These are phyloP conservation scores for Zaprionus obscuricornis DNA, from an alignment of 2,888 invertebrate genomes.

Conservation along the genomic window DNA sequence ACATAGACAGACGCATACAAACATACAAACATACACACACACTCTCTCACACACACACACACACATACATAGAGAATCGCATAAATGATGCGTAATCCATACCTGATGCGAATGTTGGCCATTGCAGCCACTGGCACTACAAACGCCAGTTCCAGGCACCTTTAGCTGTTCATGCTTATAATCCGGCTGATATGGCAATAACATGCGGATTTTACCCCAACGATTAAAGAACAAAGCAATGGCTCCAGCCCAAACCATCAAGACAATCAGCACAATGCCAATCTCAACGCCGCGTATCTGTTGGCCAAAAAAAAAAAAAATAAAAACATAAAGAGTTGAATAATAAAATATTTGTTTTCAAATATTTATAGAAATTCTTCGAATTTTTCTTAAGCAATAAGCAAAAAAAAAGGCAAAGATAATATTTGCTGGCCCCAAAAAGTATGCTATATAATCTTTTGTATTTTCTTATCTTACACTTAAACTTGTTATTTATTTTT, in stretches of 20 bases:
- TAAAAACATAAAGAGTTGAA: too few relatives aligned
- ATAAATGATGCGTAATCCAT: conserved; percentile 41
- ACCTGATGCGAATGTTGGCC: conserved; percentile 85
- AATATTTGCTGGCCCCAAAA: too few relatives aligned
- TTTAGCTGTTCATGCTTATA: conserved; percentile 95
- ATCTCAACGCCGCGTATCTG: conserved; percentile 96
- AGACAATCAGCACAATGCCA: conserved; percentile 92
- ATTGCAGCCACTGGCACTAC: conserved; percentile 86
- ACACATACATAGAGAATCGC: too few relatives aligned
- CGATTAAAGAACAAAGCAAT: conserved; percentile 94
- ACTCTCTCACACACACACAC: too few relatives aligned
- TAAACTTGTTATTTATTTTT: too few relatives aligned
- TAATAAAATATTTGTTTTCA: too few relatives aligned
- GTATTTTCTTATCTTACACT: too few relatives aligned
- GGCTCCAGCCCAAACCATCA: conserved; percentile 93
- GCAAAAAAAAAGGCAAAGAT: too few relatives aligned
- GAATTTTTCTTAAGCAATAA: too few relatives aligned
- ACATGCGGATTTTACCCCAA: conserved; percentile 95
- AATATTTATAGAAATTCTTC: too few relatives aligned
- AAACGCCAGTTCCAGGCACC: conserved; percentile 89
- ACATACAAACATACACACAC: conserved; percentile 14
- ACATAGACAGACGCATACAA: not conserved
- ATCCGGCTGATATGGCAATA: conserved; percentile 95
- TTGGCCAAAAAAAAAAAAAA: not conserved
- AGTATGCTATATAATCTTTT: too few relatives aligned